Percentiles rank a stretch among this genome's conserved stretches.
phyloP scores from a whole-genome alignment of 1,140 invertebrate genomes.

The Hesperophylax magnus region DNA sequence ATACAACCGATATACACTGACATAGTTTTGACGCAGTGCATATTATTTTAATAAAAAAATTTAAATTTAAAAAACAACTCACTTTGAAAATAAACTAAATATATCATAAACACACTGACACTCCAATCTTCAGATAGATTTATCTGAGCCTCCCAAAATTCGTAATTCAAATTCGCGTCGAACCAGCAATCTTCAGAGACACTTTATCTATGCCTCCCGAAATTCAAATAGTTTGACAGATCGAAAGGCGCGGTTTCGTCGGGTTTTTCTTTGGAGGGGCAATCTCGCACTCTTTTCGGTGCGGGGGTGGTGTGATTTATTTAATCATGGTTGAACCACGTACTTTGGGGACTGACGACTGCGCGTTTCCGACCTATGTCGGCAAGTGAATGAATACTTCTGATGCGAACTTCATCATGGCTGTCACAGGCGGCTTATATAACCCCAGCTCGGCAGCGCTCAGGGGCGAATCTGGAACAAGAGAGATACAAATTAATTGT shows the following conservation, averaged over 20 bases:
- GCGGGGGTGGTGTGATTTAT: not conserved
- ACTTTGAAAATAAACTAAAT: no score
- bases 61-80: no score
- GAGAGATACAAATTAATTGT: not conserved
- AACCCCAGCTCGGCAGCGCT: not conserved
- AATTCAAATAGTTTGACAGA: not conserved
- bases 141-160: not conserved
- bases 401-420: constrained; percentile 7
- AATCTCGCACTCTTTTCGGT: constrained; percentile 5
- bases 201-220: not conserved
- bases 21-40: no score
- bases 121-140: not conserved
- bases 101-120: no score
- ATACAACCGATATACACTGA: no score
- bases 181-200: not conserved
- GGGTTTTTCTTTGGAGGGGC: not conserved
- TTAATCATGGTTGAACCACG: constrained; percentile 19
- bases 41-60: no score
- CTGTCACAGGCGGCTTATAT: not conserved
- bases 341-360: not conserved
- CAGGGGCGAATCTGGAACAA: constrained; percentile 11
- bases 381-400: constrained; percentile 1
- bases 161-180: not conserved
- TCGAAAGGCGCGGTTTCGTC: not conserved
- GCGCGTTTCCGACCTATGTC: constrained; percentile 12